A percentile compares a stretch with the other conserved stretches of the same genome.
Evolutionary conservation across 2,113 vertebrate genomes (phyloP).

Genomic region (Leptobrachium leishanense): DNA sequence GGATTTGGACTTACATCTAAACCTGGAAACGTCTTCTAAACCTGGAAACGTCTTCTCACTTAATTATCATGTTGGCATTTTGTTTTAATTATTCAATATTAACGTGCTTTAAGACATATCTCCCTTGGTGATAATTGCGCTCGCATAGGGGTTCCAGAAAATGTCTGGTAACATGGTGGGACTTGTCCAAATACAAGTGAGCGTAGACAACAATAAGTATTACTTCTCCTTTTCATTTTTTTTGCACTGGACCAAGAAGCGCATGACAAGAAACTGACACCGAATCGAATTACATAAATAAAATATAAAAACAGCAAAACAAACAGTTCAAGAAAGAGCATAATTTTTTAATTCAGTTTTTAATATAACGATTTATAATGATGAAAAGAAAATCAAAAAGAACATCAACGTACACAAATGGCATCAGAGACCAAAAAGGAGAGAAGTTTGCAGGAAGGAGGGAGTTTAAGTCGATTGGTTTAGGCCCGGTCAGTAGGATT

Average conservation of each 20-base stretch:
- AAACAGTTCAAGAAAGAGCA: no score
- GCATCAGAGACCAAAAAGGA: no score
- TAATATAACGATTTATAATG: no score
- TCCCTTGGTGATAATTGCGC: background rate
- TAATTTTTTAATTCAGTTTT: no score
- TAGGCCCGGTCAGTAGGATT: no score
- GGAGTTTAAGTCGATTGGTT: no score
- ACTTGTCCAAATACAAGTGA: conserved; percentile 16
- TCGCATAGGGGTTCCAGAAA: background rate
- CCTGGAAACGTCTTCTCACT: background rate
- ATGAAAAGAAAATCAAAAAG: no score
- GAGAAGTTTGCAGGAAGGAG: no score
- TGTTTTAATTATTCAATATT: background rate
- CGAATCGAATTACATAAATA: no score
- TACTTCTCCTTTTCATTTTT: background rate
- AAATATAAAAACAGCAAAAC: no score
- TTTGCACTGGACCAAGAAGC: background rate
- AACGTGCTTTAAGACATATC: background rate
- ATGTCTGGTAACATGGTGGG: conserved; percentile 15
- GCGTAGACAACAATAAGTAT: background rate
- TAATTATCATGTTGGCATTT: conserved; percentile 5
- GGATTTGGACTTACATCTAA: background rate
- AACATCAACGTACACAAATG: no score
- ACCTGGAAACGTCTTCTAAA: background rate
- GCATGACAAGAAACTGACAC: background rate